Evolutionary conservation across 2,797 vertebrate species (phyloP).

Genomic region (Periparus ater): DNA sequence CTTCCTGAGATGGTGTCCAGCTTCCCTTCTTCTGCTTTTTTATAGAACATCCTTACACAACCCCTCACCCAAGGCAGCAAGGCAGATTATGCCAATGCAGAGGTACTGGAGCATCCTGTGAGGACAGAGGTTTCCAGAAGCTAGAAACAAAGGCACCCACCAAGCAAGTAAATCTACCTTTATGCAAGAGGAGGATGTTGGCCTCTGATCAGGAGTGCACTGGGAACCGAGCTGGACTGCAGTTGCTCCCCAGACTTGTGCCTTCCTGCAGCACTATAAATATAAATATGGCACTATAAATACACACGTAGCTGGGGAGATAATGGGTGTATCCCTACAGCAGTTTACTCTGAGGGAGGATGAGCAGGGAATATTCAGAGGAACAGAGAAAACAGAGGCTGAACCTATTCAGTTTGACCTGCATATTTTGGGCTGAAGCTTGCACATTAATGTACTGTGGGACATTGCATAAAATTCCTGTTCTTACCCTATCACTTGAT

Average conservation of each 20-base stretch:
- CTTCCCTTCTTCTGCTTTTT: not conserved
- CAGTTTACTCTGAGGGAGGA: not conserved
- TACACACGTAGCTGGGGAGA: not conserved
- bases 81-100: not conserved
- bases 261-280: not conserved
- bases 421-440: not conserved
- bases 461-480: not conserved
- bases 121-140: not conserved
- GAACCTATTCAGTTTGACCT: not conserved
- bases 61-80: not conserved
- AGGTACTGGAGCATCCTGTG: not conserved
- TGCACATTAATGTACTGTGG: not conserved
- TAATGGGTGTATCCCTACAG: not conserved
- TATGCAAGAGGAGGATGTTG: not conserved
- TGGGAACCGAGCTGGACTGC: accelerated
- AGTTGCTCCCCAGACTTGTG: not conserved
- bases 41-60: accelerated
- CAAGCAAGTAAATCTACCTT: not conserved
- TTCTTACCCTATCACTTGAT: not conserved
- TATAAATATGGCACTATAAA: not conserved
- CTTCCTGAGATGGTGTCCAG: not conserved
- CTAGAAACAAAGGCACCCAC: not conserved
- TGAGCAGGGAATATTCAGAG: not conserved
- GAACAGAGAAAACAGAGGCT: not conserved
- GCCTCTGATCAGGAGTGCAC: not conserved